These are phyloP conservation scores for Hirtodrosophila cameraria DNA, from an alignment of 2,888 invertebrate species.

Conservation along the genomic window DNA sequence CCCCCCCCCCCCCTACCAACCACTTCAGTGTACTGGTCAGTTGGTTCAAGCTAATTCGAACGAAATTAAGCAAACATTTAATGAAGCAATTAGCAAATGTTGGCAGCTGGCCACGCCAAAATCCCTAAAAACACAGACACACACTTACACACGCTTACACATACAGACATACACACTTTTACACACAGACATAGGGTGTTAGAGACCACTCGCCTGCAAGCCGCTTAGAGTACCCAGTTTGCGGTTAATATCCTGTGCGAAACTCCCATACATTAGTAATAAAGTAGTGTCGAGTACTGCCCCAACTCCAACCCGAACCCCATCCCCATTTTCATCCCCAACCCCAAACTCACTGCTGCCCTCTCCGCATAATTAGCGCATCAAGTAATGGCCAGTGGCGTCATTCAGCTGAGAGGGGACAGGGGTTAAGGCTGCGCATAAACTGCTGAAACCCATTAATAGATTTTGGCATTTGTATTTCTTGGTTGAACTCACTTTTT, in stretches of 20 bases:
- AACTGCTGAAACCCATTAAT: slow-evolving; percentile 42
- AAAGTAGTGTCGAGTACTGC: slow-evolving; percentile 26
- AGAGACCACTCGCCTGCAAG: not conserved
- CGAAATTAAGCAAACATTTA: slow-evolving; percentile 79
- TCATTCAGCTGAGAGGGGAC: slow-evolving; percentile 1
- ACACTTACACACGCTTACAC: not conserved
- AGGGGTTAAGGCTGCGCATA: not conserved
- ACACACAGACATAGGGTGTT: not conserved
- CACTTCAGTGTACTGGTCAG: slow-evolving; percentile 13
- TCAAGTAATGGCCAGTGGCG: slow-evolving; percentile 41
- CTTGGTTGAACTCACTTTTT: slow-evolving; percentile 49
- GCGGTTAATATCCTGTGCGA: slow-evolving; percentile 66
- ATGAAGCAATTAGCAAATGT: slow-evolving; percentile 77
- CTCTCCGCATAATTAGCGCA: slow-evolving; percentile 23
- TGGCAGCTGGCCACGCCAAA: slow-evolving; percentile 45
- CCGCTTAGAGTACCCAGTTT: slow-evolving; percentile 46
- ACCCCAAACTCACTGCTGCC: not conserved
- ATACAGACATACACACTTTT: not conserved
- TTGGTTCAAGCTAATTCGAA: slow-evolving; percentile 69
- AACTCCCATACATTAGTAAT: slow-evolving; percentile 61
- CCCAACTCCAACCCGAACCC: not conserved
- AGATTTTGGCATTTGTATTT: slow-evolving; percentile 52
- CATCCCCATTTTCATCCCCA: not conserved
- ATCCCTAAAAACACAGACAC: not conserved
- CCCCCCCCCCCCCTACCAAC: no score